These are phyloP conservation scores for Bubalus kerabau DNA, from an alignment of 2,113 vertebrate genomes.

Conservation along the genomic window DNA sequence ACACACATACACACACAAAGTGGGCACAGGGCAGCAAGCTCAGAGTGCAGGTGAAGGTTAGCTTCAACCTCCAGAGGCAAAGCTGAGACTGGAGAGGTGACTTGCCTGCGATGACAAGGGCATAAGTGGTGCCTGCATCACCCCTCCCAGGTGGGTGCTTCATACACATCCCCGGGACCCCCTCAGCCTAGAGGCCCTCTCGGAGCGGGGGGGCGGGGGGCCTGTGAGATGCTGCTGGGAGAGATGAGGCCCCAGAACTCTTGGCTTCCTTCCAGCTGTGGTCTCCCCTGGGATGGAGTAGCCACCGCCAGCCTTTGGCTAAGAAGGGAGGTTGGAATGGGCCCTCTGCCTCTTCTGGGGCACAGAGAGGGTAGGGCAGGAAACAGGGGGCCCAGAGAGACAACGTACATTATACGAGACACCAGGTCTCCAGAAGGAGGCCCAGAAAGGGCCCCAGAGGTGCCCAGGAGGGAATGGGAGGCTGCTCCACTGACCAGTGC, in stretches of 20 bases:
- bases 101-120: not conserved
- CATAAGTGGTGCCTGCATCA: not conserved
- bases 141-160: not conserved
- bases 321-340: not conserved
- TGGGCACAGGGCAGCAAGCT: not conserved
- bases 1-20: not conserved
- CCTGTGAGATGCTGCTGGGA: not conserved
- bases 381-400: not conserved
- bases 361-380: not conserved
- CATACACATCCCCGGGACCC: not conserved
- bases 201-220: not conserved
- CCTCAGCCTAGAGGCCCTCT: not conserved
- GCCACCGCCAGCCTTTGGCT: not conserved
- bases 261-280: not conserved
- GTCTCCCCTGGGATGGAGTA: not conserved
- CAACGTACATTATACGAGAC: not conserved
- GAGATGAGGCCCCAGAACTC: not conserved
- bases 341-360: not conserved
- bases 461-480: not conserved
- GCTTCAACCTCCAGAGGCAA: not conserved
- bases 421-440: not conserved
- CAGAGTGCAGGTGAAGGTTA: not conserved
- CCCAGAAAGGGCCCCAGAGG: not conserved
- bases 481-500: not conserved
- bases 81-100: not conserved